Evolutionary conservation across 2,888 invertebrate species (phyloP).

Genomic region (Argyra leucocephala): DNA sequence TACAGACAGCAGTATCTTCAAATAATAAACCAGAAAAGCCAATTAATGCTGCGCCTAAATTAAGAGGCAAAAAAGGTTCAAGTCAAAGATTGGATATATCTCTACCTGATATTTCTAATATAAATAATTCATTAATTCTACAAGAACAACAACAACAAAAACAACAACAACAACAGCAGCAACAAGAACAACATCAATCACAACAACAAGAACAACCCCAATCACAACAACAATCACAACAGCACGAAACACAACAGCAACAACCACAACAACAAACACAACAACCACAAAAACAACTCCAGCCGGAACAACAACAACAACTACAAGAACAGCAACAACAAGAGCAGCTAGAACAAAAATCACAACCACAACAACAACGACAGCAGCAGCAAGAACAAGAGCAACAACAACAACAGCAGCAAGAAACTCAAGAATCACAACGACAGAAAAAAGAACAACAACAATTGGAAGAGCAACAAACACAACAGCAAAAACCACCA

Average conservation of each 20-base stretch:
- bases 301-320: background rate
- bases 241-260: background rate
- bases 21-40: constrained; percentile 27
- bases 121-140: background rate
- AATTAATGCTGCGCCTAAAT: constrained; percentile 38
- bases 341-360: background rate
- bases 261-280: background rate
- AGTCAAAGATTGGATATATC: constrained; percentile 24
- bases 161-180: background rate
- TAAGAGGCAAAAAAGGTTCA: constrained; percentile 34
- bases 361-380: constrained; percentile 9
- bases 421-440: background rate
- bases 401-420: background rate
- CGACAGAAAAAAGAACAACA: background rate
- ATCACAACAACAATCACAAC: background rate
- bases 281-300: background rate
- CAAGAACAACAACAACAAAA: background rate
- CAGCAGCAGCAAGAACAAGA: background rate
- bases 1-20: background rate
- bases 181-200: background rate
- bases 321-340: background rate
- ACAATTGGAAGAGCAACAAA: background rate
- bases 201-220: background rate
- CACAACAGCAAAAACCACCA: background rate
- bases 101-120: background rate